Evolutionary conservation across 2,113 vertebrate species (phyloP).

Genomic region (Cepphus grylle): DNA sequence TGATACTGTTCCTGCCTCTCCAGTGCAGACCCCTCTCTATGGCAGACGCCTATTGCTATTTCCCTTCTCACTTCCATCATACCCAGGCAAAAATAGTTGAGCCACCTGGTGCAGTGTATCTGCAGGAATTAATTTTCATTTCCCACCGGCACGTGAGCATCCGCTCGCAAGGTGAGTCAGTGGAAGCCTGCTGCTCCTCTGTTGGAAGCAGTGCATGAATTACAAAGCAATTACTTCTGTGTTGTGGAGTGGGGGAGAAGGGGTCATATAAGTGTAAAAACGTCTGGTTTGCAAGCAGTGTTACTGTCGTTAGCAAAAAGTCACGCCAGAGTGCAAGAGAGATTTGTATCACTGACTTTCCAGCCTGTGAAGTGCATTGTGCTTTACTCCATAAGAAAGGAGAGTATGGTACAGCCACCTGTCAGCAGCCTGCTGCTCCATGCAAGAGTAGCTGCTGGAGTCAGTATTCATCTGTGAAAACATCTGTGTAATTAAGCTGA

Average conservation of each 20-base stretch:
- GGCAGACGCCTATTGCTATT: not conserved
- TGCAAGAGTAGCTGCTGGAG: not conserved
- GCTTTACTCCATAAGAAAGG: not conserved
- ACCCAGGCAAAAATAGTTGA: not conserved
- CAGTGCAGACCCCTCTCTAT: not conserved
- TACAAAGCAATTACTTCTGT: not conserved
- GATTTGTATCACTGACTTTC: conserved; percentile 9
- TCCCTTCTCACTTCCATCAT: not conserved
- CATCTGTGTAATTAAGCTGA: conserved; percentile 30
- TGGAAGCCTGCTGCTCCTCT: not conserved
- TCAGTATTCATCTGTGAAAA: conserved; percentile 20
- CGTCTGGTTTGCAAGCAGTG: not conserved
- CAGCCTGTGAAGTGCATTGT: not conserved
- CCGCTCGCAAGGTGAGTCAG: not conserved
- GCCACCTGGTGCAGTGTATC: not conserved
- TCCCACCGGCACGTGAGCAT: not conserved
- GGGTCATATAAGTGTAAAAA: not conserved
- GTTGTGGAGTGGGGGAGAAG: not conserved
- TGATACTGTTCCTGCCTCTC: not conserved
- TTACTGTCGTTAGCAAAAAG: not conserved
- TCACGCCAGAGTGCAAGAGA: not conserved
- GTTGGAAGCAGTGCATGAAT: not conserved
- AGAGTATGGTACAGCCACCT: not conserved
- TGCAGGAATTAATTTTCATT: conserved; percentile 37
- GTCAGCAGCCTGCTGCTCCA: conserved; percentile 39